These are phyloP conservation scores for Trichomalopsis sarcophagae DNA, from an alignment of 1,140 invertebrate genomes.

Conservation along the genomic window DNA sequence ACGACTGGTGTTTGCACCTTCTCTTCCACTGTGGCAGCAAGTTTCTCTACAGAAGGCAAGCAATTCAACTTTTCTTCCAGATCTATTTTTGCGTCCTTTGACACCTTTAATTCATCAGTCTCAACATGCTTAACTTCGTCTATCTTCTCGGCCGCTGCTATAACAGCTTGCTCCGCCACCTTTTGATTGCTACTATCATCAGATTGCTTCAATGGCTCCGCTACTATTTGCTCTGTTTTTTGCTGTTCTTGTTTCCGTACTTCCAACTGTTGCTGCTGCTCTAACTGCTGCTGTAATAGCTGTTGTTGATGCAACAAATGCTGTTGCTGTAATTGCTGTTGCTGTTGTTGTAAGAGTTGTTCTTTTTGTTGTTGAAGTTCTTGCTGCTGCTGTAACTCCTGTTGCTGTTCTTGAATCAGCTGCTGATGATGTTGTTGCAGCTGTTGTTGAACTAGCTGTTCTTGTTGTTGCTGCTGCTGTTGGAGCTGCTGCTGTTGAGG, in stretches of 20 bases:
- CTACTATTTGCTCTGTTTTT: conserved; percentile 15
- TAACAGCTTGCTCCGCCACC: background rate
- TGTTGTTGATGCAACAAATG: background rate
- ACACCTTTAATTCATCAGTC: background rate
- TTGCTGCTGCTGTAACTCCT: conserved; percentile 18
- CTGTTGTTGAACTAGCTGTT: conserved; percentile 42
- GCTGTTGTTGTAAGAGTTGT: background rate
- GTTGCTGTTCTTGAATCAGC: conserved; percentile 25
- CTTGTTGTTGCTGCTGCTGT: conserved; percentile 46
- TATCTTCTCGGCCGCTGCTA: background rate
- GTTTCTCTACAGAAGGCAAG: background rate
- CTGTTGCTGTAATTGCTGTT: background rate
- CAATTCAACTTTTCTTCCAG: conserved; percentile 21
- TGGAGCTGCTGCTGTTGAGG: conserved; percentile 52
- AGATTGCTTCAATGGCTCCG: background rate
- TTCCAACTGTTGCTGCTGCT: conserved; percentile 1
- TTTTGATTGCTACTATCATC: background rate
- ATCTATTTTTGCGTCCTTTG: background rate
- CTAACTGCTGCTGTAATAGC: background rate
- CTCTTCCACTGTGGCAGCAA: background rate
- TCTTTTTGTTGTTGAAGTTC: conserved; percentile 11
- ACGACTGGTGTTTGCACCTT: conserved; percentile 9
- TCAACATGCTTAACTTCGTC: conserved; percentile 8
- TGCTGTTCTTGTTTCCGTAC: conserved; percentile 18
- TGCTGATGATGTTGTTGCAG: conserved; percentile 45